These are phyloP conservation scores for Apodemia zela DNA, from an alignment of 2,888 invertebrate species.

Conservation along the genomic window DNA sequence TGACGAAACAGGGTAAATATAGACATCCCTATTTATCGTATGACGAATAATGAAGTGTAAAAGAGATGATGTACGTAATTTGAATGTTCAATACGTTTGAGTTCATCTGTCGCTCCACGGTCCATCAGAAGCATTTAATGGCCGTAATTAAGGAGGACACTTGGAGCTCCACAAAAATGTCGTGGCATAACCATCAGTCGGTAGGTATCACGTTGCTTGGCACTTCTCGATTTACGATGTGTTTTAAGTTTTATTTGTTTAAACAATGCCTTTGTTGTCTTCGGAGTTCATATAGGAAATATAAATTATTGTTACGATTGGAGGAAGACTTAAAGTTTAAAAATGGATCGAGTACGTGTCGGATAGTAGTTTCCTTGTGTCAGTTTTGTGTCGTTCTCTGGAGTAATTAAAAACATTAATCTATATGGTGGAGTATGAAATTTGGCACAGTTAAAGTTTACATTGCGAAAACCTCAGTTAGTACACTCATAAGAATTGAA, in stretches of 20 bases:
- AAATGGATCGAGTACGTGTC: neutral
- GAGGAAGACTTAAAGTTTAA: neutral
- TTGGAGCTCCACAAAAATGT: slow-evolving; percentile 66
- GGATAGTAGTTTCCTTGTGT: neutral
- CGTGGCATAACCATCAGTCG: slow-evolving; percentile 69
- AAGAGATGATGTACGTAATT: slow-evolving; percentile 40
- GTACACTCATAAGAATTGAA: no score
- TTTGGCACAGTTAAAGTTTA: no score
- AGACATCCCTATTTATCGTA: slow-evolving; percentile 45
- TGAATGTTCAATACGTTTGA: slow-evolving; percentile 37
- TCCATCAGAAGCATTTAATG: slow-evolving; percentile 66
- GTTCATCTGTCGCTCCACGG: slow-evolving; percentile 62
- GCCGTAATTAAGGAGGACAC: slow-evolving; percentile 66
- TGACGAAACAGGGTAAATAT: slow-evolving; percentile 41
- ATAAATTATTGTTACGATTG: slow-evolving; percentile 10
- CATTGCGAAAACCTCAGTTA: no score
- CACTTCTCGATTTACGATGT: slow-evolving; percentile 54
- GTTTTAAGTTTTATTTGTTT: slow-evolving; percentile 12
- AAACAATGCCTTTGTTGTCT: slow-evolving; percentile 11
- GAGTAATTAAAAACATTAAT: no score
- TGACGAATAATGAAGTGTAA: slow-evolving; percentile 35
- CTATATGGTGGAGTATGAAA: no score
- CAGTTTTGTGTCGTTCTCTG: neutral
- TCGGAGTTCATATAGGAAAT: slow-evolving; percentile 5
- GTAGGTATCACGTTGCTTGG: slow-evolving; percentile 73